phyloP scores from a whole-genome alignment of 2,888 invertebrate genomes.

The Caenorhabditis japonica region DNA sequence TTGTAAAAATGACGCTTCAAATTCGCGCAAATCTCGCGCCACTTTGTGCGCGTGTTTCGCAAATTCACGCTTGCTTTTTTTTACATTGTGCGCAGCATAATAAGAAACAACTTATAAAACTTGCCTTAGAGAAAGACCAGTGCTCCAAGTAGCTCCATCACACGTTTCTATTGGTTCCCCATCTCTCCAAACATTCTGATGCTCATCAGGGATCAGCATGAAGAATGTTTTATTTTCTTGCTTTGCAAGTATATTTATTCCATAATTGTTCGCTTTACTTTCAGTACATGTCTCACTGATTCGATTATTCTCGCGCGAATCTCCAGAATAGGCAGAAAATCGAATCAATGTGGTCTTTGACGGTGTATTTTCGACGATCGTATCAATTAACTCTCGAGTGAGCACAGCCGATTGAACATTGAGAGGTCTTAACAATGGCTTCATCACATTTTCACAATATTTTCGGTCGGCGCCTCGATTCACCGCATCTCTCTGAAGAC shows the following conservation, averaged over 20 bases:
- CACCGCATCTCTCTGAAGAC: background rate
- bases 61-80: no score
- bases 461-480: background rate
- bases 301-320: background rate
- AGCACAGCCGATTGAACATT: background rate
- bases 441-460: background rate
- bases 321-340: background rate
- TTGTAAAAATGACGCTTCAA: no score
- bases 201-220: no score
- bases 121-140: background rate
- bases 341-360: background rate
- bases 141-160: constrained; percentile 1
- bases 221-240: background rate
- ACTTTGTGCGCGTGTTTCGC: no score
- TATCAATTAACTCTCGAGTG: background rate
- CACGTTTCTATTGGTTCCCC: background rate
- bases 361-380: background rate
- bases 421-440: background rate
- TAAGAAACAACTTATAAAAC: no score
- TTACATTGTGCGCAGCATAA: no score
- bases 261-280: background rate
- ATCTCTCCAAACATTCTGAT: background rate
- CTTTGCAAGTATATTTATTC: background rate
- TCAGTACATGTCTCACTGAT: background rate
- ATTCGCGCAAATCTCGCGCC: no score